A percentile compares a stretch with the other conserved stretches of the same genome.
Conservation (phyloP, 1,140 invertebrate species). For the Hylyphantes graminicola region DNA sequence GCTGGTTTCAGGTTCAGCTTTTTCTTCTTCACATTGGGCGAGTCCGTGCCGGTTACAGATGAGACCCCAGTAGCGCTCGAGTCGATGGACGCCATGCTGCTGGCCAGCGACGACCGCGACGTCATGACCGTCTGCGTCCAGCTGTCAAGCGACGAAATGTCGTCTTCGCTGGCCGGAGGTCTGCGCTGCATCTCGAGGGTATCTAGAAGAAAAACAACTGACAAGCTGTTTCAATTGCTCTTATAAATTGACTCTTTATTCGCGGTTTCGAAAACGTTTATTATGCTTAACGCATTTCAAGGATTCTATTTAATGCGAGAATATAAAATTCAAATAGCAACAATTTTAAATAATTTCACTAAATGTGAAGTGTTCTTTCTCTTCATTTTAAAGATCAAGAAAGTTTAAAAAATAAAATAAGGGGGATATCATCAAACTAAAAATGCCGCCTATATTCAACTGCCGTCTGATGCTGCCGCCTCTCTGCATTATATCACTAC, state of each 20-base stretch:
- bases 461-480: no score
- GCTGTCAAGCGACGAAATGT: slow-evolving; percentile 50
- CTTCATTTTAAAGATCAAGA: neutral
- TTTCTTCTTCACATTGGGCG: slow-evolving; percentile 35
- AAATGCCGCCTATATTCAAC: no score
- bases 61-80: slow-evolving; percentile 37
- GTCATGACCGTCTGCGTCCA: slow-evolving; percentile 45
- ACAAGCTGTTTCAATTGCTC: neutral
- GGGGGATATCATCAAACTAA: no score
- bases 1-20: slow-evolving; percentile 45
- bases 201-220: slow-evolving; percentile 11
- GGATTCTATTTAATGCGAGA: neutral
- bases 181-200: slow-evolving; percentile 12
- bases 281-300: neutral
- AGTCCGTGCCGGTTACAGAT: slow-evolving; percentile 29
- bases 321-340: neutral
- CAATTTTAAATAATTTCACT: neutral
- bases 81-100: slow-evolving; percentile 40
- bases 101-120: slow-evolving; percentile 13
- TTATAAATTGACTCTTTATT: neutral
- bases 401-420: no score
- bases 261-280: neutral
- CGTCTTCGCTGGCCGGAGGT: slow-evolving; percentile 32
- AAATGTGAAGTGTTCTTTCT: neutral
- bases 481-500: no score